phyloP scores from a whole-genome alignment of 2,797 vertebrate genomes.

The Pseudopleuronectes americanus region DNA sequence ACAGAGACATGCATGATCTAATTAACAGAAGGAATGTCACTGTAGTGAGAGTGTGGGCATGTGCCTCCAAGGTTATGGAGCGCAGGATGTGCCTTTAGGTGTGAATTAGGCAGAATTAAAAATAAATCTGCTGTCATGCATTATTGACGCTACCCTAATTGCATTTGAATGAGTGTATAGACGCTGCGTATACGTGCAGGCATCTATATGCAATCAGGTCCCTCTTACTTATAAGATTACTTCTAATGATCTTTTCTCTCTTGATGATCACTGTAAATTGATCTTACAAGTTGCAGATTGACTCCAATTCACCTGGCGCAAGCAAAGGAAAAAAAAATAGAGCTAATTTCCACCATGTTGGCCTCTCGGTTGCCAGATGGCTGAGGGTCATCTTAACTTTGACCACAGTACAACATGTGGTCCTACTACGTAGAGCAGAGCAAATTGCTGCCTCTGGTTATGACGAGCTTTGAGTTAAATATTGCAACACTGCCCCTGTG shows the following conservation, averaged over 20 bases:
- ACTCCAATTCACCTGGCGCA: conserved; percentile 19
- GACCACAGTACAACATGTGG: conserved; percentile 47
- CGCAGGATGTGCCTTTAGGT: conserved; percentile 50
- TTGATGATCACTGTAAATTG: conserved; percentile 10
- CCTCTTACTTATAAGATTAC: background rate
- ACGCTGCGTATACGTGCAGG: conserved; percentile 17
- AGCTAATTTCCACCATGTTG: conserved; percentile 17
- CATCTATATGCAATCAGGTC: background rate
- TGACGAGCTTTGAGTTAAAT: background rate
- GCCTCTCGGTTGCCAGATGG: conserved; percentile 45
- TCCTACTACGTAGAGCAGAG: conserved; percentile 1
- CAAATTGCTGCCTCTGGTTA: background rate
- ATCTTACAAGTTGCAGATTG: conserved; percentile 11
- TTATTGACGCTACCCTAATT: conserved; percentile 66
- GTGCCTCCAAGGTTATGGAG: conserved; percentile 43
- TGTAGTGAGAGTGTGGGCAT: background rate
- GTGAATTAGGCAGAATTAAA: conserved; percentile 59
- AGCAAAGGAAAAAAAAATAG: conserved; percentile 10
- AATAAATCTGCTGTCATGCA: conserved; percentile 57
- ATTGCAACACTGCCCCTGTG: conserved; percentile 73
- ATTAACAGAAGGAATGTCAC: background rate
- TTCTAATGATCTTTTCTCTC: background rate
- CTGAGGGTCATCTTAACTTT: conserved; percentile 53
- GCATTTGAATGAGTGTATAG: conserved; percentile 49
- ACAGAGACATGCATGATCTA: background rate